Percentiles rank a stretch among this genome's conserved stretches.
Evolutionary conservation across 2,797 vertebrate genomes (phyloP).

Genomic region (Todus mexicanus): DNA sequence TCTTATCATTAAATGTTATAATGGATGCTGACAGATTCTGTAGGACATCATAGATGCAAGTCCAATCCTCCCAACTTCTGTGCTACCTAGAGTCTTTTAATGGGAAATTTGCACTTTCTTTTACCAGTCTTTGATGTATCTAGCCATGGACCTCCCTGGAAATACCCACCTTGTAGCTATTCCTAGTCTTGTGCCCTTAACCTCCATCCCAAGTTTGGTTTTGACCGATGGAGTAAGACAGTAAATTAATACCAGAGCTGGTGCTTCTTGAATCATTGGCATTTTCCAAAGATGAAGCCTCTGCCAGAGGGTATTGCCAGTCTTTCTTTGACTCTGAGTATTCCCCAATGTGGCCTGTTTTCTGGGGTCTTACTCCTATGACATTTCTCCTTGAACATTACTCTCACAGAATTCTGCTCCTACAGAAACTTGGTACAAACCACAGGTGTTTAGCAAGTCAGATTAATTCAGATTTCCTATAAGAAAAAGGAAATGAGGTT

Average conservation of each 20-base stretch:
- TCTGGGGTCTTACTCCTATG: not conserved
- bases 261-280: not conserved
- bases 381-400: not conserved
- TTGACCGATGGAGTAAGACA: not conserved
- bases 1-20: not conserved
- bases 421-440: not conserved
- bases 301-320: not conserved
- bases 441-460: conserved; percentile 26
- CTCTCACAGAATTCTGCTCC: not conserved
- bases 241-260: not conserved
- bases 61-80: not conserved
- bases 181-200: not conserved
- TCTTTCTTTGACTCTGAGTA: not conserved
- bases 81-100: not conserved
- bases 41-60: not conserved
- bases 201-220: not conserved
- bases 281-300: not conserved
- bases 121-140: not conserved
- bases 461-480: conserved; percentile 40
- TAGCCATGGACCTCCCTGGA: not conserved
- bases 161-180: not conserved
- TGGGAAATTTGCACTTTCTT: not conserved
- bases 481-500: conserved; percentile 55
- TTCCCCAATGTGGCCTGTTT: not conserved
- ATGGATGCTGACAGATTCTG: not conserved